Evolutionary conservation across 2,113 vertebrate genomes (phyloP).

Genomic region (Equus quagga): DNA sequence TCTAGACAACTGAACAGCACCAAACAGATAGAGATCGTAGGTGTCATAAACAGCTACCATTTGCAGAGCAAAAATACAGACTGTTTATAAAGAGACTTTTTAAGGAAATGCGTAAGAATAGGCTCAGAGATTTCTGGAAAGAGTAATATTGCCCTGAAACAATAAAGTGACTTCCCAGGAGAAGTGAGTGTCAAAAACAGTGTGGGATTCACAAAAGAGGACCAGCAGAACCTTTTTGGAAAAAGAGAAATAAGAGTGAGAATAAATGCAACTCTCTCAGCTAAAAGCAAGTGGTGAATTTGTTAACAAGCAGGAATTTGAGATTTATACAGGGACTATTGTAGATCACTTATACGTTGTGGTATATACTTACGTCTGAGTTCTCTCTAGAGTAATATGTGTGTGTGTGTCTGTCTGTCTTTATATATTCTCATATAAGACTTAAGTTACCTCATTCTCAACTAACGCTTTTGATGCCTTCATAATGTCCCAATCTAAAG

Average conservation of each 20-base stretch:
- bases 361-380: neutral
- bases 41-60: neutral
- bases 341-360: neutral
- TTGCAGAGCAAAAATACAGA: neutral
- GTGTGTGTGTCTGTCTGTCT: neutral
- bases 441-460: neutral
- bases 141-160: neutral
- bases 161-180: neutral
- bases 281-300: neutral
- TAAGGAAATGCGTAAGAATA: neutral
- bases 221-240: neutral
- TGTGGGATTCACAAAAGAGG: neutral
- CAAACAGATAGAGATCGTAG: too few relatives aligned
- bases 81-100: neutral
- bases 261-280: neutral
- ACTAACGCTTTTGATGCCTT: neutral
- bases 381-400: neutral
- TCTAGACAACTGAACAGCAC: neutral
- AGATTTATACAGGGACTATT: neutral
- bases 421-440: neutral
- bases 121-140: neutral
- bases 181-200: neutral
- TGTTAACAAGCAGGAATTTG: neutral
- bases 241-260: neutral
- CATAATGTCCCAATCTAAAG: neutral